Evolutionary conservation across 2,797 vertebrate species (phyloP).

Genomic region (Loris lydekkerianus): DNA sequence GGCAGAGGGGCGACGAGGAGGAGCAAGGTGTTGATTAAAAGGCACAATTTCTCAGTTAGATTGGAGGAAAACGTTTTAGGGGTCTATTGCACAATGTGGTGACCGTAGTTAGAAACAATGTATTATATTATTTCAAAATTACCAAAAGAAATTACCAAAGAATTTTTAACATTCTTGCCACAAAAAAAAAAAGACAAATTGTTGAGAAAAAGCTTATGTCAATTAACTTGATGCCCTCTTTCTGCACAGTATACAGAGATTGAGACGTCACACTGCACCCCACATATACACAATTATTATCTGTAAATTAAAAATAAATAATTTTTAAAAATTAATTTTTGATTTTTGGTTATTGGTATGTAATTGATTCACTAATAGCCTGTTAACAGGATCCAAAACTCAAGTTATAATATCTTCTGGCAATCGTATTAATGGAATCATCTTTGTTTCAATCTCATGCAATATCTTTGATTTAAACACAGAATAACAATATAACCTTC

Average conservation of each 20-base stretch:
- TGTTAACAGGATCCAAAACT: neutral
- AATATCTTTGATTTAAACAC: neutral
- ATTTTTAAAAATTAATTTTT: neutral
- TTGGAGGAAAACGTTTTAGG: neutral
- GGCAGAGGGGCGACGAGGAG: neutral
- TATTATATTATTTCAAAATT: neutral
- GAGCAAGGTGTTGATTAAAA: neutral
- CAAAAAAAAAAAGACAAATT: neutral
- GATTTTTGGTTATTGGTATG: neutral
- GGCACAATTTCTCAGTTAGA: neutral
- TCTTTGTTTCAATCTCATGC: slow-evolving; percentile 5
- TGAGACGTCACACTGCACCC: no score
- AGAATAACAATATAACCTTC: neutral
- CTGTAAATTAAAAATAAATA: neutral
- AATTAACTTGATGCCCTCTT: neutral
- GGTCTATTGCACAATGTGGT: no score
- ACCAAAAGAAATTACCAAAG: neutral
- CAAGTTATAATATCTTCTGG: neutral
- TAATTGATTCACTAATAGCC: neutral
- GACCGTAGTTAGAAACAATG: neutral
- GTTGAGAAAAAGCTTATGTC: neutral
- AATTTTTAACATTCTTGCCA: neutral
- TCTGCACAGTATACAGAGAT: neutral
- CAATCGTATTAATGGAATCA: neutral
- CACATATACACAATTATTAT: neutral